phyloP scores from a whole-genome alignment of 1,140 invertebrate genomes.

The Cydia pomonella region DNA sequence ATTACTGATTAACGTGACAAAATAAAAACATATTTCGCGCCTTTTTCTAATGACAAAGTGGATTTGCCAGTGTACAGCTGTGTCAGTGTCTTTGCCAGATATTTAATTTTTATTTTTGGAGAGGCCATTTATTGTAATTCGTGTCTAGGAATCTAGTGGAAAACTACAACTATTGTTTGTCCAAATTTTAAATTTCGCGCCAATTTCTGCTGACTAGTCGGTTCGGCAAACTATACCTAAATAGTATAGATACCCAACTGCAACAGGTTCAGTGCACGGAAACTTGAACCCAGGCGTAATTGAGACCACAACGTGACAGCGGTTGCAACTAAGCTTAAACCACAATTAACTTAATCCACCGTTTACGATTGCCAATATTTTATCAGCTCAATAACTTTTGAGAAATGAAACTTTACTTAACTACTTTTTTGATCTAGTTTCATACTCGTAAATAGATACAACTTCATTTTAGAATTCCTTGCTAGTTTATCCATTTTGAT shows the following conservation, averaged over 20 bases:
- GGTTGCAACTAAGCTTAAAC: not conserved
- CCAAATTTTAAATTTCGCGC: no score
- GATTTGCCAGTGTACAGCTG: no score
- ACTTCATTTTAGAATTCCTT: not conserved
- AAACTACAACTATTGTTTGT: no score
- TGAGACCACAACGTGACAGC: not conserved
- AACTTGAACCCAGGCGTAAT: not conserved
- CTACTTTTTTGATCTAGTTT: not conserved
- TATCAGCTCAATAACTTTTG: not conserved
- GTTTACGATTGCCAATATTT: constrained; percentile 1
- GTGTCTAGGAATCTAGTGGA: no score
- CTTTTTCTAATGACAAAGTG: no score
- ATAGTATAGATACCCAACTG: not conserved
- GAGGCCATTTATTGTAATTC: no score
- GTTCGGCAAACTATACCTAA: no score
- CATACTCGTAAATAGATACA: not conserved
- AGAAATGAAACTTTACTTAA: not conserved
- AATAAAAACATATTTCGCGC: no score
- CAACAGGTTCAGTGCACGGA: not conserved
- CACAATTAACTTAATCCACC: constrained; percentile 1
- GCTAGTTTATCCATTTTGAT: not conserved
- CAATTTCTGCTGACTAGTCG: no score
- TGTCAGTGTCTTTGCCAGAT: no score
- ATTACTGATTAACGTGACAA: no score
- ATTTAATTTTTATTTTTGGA: no score